Conservation (phyloP, 92 coral and sea anemone genomes). For the Nematostella vectensis region DNA sequence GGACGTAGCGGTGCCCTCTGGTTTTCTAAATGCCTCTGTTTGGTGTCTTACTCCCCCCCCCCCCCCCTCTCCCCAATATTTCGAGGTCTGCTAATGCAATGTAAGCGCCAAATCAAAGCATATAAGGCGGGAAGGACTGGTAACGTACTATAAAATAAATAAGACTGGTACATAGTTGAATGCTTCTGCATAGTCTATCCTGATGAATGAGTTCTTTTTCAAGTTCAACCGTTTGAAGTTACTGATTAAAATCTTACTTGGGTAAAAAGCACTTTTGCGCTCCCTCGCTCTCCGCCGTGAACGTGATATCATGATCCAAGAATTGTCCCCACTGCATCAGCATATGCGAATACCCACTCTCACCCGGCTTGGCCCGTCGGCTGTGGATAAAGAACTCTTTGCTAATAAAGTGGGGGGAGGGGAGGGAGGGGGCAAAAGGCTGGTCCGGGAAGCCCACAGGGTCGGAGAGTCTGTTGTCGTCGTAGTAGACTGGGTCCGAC, state of each 20-base stretch:
- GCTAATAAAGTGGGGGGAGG: slow-evolving; percentile 84
- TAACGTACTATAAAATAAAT: too few relatives aligned
- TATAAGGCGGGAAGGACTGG: too few relatives aligned
- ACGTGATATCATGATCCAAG: slow-evolving; percentile 86
- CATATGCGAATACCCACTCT: slow-evolving; percentile 69
- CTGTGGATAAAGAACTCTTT: slow-evolving; percentile 57
- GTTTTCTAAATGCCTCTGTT: too few relatives aligned
- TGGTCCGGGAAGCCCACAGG: slow-evolving; percentile 94
- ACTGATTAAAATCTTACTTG: too few relatives aligned
- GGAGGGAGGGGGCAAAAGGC: slow-evolving; percentile 64
- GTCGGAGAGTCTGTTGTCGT: slow-evolving; percentile 70
- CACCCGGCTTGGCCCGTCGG: slow-evolving; percentile 27
- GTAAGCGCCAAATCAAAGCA: too few relatives aligned
- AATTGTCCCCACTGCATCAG: slow-evolving; percentile 99
- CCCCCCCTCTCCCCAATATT: too few relatives aligned
- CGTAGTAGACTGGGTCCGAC: slow-evolving; percentile 71
- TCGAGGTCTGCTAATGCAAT: too few relatives aligned
- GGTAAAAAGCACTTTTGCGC: slow-evolving; percentile 77
- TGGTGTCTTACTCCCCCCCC: too few relatives aligned
- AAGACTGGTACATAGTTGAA: too few relatives aligned
- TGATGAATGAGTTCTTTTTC: too few relatives aligned
- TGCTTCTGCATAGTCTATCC: too few relatives aligned
- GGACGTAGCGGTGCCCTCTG: background rate
- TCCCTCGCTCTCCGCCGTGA: slow-evolving; percentile 97
- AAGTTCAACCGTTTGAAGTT: too few relatives aligned